Base-by-base conservation (phyloP, 2,888 invertebrate species). In the Sinhomidia bicolor region DNA sequence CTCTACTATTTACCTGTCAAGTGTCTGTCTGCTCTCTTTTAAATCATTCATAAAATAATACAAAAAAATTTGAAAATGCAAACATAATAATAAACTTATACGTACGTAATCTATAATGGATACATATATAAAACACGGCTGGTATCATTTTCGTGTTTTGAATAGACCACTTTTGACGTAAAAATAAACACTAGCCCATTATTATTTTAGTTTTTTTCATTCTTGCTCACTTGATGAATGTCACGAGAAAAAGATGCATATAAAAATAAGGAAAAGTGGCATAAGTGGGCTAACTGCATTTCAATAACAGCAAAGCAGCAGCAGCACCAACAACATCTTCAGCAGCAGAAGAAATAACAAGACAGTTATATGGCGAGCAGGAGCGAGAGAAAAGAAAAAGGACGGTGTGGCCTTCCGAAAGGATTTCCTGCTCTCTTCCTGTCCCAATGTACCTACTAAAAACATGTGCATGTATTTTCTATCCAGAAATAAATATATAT, bases 351-450 rank as follows among this genome's bases (percentile, higher is more conserved):
- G 41, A 41, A 23, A 62, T 78, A 80, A 80, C 62, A 80, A 60
- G 80, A 80, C 80, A 80, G 80, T 17, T 54, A 60, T 36, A 36
- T 32, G 36, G 76, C 44, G 14, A 36, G 36, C 23, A 20, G 62
- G 32, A 60, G 44, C 36, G 78, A 26, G 62, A 62, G 71, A 65
- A 36, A 26, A 74, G 79, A 76, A 80, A 89, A 76, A 80, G 81
- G 81, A 81, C 62, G 86, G 86, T 85, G 79, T 68, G 71, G 80
- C 80, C 86, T 86, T 86, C 86, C 86, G 86, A 68, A 51, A 86
- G 86, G 86, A 86, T 86, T 86, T 86, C 86, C 86, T 86, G 86
- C 71, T 32, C 44, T 71, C 80, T 86, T 86, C 86, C 86, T 79
- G 80, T 57, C 86, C 86, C 80, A 80, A 36, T 80, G 41, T 80